A percentile compares a stretch with the other conserved stretches of the same genome.
Evolutionary conservation across 1,140 invertebrate species (phyloP).

Genomic region (Drosophila equinoxialis): DNA sequence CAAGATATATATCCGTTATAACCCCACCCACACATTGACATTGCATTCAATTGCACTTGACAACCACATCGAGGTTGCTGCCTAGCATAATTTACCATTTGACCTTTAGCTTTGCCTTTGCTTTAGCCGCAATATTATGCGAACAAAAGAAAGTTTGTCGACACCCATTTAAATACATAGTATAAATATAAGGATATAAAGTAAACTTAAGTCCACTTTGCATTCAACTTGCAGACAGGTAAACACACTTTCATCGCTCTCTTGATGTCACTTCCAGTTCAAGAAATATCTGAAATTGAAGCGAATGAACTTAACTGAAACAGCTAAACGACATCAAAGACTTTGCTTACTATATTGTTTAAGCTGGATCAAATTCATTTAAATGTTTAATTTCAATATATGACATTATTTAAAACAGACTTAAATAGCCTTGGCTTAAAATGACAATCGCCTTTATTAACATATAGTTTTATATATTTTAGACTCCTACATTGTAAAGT

Average conservation of each 20-base stretch:
- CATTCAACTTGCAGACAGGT: conserved; percentile 16
- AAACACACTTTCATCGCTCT: conserved; percentile 25
- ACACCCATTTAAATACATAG: conserved; percentile 7
- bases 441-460: no score
- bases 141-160: conserved; percentile 7
- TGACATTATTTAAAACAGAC: no score
- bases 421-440: no score
- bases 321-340: no score
- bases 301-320: not conserved
- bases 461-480: no score
- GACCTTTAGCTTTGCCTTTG: conserved; percentile 62
- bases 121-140: not conserved
- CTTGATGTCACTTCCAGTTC: conserved; percentile 15
- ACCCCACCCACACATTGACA: conserved; percentile 40
- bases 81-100: conserved; percentile 65
- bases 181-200: not conserved
- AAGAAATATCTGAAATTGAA: not conserved
- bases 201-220: conserved; percentile 9
- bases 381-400: no score
- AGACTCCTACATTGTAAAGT: no score
- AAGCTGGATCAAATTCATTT: no score
- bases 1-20: conserved; percentile 6
- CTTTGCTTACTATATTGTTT: no score
- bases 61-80: conserved; percentile 46
- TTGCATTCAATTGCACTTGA: conserved; percentile 67